A percentile compares a stretch with the other conserved stretches of the same genome.
phyloP scores from a whole-genome alignment of 2,888 invertebrate species.

The Clistopyga incitator region DNA sequence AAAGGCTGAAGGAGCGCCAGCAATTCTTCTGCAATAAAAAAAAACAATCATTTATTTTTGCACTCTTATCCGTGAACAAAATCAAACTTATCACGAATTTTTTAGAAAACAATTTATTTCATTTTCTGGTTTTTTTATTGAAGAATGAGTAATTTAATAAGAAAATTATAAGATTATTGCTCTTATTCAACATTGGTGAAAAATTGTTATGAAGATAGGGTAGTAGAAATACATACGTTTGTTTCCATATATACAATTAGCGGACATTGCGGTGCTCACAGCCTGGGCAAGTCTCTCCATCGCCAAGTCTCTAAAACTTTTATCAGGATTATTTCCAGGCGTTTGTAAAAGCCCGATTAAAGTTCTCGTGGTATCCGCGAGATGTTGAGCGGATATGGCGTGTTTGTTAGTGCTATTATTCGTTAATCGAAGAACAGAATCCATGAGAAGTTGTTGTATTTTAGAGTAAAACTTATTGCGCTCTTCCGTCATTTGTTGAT shows the following conservation, averaged over 20 bases:
- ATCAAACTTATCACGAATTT: not conserved
- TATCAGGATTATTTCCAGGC: conserved; percentile 70
- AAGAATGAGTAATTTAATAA: too few relatives aligned
- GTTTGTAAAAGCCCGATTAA: conserved; percentile 75
- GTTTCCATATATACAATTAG: conserved; percentile 93
- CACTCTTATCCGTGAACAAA: conserved; percentile 38
- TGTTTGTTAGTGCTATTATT: conserved; percentile 80
- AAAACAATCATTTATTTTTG: conserved; percentile 40
- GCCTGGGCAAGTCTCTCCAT: conserved; percentile 93
- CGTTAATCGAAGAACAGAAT: conserved; percentile 80
- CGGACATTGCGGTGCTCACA: conserved; percentile 91
- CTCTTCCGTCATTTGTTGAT: conserved; percentile 67
- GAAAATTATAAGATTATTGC: too few relatives aligned
- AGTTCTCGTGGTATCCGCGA: conserved; percentile 79
- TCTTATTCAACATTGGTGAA: not conserved
- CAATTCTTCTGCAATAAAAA: conserved; percentile 79
- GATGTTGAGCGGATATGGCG: conserved; percentile 82
- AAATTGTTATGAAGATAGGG: not conserved
- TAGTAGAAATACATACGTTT: conserved; percentile 85
- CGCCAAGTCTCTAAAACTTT: conserved; percentile 74
- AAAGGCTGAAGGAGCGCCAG: conserved; percentile 81
- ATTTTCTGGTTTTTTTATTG: too few relatives aligned
- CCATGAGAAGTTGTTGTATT: conserved; percentile 82
- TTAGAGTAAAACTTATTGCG: conserved; percentile 79
- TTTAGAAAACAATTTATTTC: too few relatives aligned